Evolutionary conservation across 2,797 vertebrate genomes (phyloP).

Genomic region (Eleutherodactylus coqui): DNA sequence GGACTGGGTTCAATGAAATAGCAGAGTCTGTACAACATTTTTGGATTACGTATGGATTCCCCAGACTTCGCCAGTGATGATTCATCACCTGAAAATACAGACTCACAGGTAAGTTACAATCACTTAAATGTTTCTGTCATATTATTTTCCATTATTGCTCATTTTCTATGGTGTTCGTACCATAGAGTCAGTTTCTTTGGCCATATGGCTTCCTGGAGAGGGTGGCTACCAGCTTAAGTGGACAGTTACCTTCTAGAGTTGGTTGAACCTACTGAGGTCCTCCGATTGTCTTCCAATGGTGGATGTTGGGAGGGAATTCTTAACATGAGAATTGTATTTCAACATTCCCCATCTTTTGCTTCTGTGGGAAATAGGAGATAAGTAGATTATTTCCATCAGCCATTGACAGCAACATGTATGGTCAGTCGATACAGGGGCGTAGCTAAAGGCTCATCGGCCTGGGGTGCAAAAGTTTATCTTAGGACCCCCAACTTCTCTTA

Average conservation of each 20-base stretch:
- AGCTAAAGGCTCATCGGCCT: too few relatives aligned
- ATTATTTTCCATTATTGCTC: neutral
- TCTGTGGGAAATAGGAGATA: too few relatives aligned
- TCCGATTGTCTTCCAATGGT: neutral
- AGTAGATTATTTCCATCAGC: neutral
- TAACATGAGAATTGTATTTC: neutral
- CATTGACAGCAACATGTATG: neutral
- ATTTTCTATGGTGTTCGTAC: too few relatives aligned
- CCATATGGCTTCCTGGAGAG: neutral
- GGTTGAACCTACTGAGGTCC: too few relatives aligned
- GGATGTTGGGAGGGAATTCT: neutral
- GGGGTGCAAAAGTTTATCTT: too few relatives aligned
- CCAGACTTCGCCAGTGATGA: neutral
- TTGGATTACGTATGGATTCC: conserved; percentile 31
- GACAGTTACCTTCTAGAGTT: neutral
- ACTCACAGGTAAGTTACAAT: conserved; percentile 34
- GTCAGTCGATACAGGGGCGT: too few relatives aligned
- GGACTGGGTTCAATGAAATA: neutral
- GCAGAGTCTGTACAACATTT: neutral
- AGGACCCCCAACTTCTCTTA: too few relatives aligned
- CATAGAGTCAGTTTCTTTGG: too few relatives aligned
- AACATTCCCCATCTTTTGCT: neutral
- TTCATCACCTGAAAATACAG: conserved; percentile 10
- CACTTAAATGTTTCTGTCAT: neutral
- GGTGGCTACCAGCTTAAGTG: neutral